These are phyloP conservation scores for Steinernema scapterisci DNA, from an alignment of 2,888 invertebrate genomes.

Conservation along the genomic window DNA sequence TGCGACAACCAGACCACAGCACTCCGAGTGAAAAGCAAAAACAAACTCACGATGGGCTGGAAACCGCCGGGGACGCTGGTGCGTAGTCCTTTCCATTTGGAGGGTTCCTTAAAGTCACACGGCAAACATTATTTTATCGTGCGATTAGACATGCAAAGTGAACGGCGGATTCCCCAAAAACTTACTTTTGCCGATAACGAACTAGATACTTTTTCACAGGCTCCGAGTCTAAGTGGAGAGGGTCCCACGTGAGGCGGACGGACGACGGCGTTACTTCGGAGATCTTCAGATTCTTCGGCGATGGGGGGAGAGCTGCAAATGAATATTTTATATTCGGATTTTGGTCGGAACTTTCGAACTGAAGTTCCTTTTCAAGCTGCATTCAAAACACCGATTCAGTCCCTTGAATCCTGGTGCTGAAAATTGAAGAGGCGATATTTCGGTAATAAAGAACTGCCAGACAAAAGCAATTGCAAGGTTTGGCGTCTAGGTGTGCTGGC, in stretches of 20 bases:
- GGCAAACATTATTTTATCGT: constrained; percentile 1
- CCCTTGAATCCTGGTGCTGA: too few species aligned
- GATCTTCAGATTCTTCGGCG: constrained; percentile 85
- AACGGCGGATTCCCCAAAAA: constrained; percentile 68
- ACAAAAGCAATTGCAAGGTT: too few species aligned
- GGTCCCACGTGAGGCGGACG: constrained; percentile 89
- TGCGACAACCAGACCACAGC: constrained; percentile 11
- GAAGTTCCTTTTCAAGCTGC: too few species aligned
- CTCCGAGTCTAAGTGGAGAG: constrained; percentile 76
- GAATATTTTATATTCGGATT: neutral
- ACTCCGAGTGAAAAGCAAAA: constrained; percentile 13
- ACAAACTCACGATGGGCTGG: neutral
- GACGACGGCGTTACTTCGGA: constrained; percentile 92
- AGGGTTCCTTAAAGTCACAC: constrained; percentile 16
- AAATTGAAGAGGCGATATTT: too few species aligned
- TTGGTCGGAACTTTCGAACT: too few species aligned
- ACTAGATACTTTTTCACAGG: constrained; percentile 89
- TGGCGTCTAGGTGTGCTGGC: too few species aligned
- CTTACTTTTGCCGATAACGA: constrained; percentile 92
- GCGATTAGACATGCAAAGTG: constrained; percentile 11
- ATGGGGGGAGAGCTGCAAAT: constrained; percentile 82
- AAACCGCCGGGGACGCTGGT: neutral
- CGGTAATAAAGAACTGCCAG: too few species aligned
- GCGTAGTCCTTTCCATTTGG: neutral
- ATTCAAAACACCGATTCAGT: too few species aligned